phyloP scores from a whole-genome alignment of 1,140 invertebrate genomes.

The Carcinoscorpius rotundicauda region DNA sequence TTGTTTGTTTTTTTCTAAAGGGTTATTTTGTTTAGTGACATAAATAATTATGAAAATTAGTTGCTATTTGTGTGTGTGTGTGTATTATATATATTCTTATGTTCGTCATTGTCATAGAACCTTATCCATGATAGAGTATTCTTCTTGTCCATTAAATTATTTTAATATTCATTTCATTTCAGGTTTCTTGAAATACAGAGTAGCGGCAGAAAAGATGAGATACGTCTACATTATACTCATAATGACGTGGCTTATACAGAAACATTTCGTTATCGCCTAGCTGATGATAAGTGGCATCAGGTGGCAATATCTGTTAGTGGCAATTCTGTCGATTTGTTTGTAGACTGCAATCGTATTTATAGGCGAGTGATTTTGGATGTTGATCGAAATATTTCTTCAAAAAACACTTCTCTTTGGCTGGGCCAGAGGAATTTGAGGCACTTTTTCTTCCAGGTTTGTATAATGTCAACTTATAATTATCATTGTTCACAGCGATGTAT shows the following conservation, averaged over 20 bases:
- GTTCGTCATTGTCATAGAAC: not conserved
- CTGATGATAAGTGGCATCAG: constrained; percentile 73
- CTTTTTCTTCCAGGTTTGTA: constrained; percentile 70
- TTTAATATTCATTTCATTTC: constrained; percentile 12
- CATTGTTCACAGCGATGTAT: too few relatives aligned
- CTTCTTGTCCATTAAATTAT: too few relatives aligned
- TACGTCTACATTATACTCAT: constrained; percentile 44
- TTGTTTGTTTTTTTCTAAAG: too few relatives aligned
- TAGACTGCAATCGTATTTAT: constrained; percentile 75
- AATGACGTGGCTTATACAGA: constrained; percentile 55
- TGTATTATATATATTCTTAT: not conserved
- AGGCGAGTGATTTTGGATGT: constrained; percentile 52
- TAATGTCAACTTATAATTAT: too few relatives aligned
- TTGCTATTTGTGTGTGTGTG: too few relatives aligned
- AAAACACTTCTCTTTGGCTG: constrained; percentile 57
- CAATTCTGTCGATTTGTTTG: constrained; percentile 61
- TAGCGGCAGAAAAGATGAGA: constrained; percentile 70
- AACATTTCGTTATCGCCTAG: constrained; percentile 71
- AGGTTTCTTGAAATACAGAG: constrained; percentile 83
- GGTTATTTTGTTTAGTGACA: too few relatives aligned
- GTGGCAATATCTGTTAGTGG: constrained; percentile 68
- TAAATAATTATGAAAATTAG: too few relatives aligned
- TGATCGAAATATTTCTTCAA: constrained; percentile 53
- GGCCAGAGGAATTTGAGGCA: constrained; percentile 73
- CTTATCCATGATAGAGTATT: too few relatives aligned